Evolutionary conservation across 2,113 vertebrate genomes (phyloP).

Genomic region (Aldabrachelys gigantea): DNA sequence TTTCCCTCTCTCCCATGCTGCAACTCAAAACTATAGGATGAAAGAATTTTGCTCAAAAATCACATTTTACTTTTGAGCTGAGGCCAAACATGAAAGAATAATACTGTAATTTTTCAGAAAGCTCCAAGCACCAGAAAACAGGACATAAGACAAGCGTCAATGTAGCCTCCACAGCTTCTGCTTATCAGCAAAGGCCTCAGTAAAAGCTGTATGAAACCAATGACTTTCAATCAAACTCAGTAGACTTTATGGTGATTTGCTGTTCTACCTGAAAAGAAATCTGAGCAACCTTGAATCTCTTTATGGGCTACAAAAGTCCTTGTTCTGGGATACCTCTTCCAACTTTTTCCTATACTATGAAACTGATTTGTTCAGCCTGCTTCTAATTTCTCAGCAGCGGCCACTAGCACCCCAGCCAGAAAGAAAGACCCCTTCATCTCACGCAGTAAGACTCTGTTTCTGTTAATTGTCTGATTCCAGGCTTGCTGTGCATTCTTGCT

Average conservation of each 20-base stretch:
- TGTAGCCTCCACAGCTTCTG: background rate
- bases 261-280: constrained; percentile 27
- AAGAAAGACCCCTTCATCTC: background rate
- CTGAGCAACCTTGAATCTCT: background rate
- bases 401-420: background rate
- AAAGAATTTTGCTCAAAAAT: background rate
- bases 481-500: background rate
- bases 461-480: background rate
- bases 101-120: background rate
- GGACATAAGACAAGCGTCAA: background rate
- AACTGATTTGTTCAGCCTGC: background rate
- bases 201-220: background rate
- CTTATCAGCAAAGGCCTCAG: constrained; percentile 4
- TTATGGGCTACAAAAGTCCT: background rate
- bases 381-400: background rate
- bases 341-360: background rate
- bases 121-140: background rate
- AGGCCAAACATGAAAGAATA: background rate
- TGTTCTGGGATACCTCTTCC: background rate
- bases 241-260: background rate
- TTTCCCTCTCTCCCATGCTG: background rate
- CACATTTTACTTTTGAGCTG: background rate
- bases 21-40: background rate
- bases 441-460: background rate
- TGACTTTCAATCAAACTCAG: background rate